These are phyloP conservation scores for Orycteropus afer DNA, from an alignment of 2,113 vertebrate genomes.

Conservation along the genomic window DNA sequence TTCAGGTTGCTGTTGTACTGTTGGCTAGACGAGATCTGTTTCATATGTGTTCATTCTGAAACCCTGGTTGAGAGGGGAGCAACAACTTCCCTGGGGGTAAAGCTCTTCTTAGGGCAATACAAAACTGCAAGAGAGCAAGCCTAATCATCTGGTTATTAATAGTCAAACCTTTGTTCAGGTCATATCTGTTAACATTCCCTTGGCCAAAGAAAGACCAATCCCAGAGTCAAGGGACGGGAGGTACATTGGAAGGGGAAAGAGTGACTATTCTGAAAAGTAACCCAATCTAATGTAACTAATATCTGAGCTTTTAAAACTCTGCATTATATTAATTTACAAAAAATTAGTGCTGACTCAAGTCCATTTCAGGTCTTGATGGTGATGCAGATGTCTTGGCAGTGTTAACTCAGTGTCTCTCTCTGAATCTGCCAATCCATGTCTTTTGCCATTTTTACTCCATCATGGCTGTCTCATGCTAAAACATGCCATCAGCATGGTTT, in stretches of 20 bases:
- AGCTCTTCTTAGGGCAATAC: background rate
- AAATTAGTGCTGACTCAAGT: background rate
- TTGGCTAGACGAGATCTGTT: background rate
- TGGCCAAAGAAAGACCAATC: background rate
- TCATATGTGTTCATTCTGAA: background rate
- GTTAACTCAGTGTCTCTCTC: background rate
- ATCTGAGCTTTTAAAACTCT: background rate
- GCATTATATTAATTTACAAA: background rate
- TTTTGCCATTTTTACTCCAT: background rate
- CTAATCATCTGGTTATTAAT: background rate
- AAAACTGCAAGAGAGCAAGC: background rate
- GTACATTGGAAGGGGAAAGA: background rate
- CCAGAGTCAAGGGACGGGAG: background rate
- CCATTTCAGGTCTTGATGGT: background rate
- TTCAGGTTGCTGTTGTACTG: too few relatives aligned
- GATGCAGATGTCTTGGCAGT: background rate
- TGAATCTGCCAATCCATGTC: background rate
- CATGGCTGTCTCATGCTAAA: background rate
- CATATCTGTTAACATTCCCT: background rate
- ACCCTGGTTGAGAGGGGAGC: background rate
- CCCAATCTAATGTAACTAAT: background rate
- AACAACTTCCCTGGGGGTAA: background rate
- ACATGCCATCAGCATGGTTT: background rate
- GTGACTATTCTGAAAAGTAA: background rate
- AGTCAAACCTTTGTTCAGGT: background rate